These are phyloP conservation scores for Turritopsis dohrnii DNA, from an alignment of 30 jellyfish, hydroid and myxozoan genomes.

Conservation along the genomic window DNA sequence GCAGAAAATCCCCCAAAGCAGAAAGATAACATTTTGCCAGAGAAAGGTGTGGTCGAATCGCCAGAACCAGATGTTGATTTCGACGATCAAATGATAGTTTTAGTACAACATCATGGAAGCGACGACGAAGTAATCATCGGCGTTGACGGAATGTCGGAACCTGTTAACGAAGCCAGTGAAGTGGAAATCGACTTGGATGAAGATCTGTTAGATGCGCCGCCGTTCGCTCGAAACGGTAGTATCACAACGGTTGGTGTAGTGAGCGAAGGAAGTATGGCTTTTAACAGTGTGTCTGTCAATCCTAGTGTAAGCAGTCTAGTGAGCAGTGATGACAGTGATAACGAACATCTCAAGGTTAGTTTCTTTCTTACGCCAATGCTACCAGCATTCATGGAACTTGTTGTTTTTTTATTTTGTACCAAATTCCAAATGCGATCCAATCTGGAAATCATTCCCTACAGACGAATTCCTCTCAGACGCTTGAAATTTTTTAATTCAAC, in stretches of 20 bases:
- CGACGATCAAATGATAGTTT: conserved; percentile 49
- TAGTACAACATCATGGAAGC: conserved; percentile 66
- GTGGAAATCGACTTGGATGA: conserved; percentile 27
- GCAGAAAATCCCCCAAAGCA: neutral
- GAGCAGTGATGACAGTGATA: conserved; percentile 55
- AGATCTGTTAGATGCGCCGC: conserved; percentile 45
- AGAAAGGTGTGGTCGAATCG: neutral
- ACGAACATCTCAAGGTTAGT: neutral
- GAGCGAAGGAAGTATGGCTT: conserved; percentile 61
- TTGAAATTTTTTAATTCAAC: no score
- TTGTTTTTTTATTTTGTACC: no score
- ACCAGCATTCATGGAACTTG: no score
- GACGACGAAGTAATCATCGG: conserved; percentile 50
- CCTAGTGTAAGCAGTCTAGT: conserved; percentile 58
- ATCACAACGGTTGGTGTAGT: conserved; percentile 57
- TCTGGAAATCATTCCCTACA: no score
- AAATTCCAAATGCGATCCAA: no score
- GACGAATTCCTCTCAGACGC: no score
- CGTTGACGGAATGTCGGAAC: conserved; percentile 11
- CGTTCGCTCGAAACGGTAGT: conserved; percentile 44
- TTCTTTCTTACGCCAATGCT: neutral
- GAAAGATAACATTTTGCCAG: neutral
- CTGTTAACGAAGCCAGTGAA: neutral
- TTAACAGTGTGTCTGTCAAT: conserved; percentile 52
- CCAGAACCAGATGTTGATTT: conserved; percentile 22